phyloP scores from a whole-genome alignment of 2,888 invertebrate genomes.

The Leucozona laternaria region DNA sequence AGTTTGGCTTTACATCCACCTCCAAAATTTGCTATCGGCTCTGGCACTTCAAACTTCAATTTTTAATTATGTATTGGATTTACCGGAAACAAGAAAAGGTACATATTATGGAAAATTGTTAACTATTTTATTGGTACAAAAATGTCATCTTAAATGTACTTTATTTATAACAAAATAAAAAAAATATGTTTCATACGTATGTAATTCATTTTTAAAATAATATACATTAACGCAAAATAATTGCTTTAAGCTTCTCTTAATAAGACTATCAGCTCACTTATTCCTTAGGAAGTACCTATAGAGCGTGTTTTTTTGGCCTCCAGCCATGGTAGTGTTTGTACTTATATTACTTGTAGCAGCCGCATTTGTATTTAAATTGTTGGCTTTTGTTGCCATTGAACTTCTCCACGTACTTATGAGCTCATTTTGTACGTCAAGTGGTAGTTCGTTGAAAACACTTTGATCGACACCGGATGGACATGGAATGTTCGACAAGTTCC shows the following conservation, averaged over 20 bases:
- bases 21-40: too few relatives aligned
- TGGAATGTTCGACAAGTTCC: constrained; percentile 82
- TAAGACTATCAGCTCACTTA: constrained; percentile 84
- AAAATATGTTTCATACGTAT: constrained; percentile 41
- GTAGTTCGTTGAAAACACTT: constrained; percentile 89
- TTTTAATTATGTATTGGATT: neutral
- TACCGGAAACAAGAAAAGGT: neutral
- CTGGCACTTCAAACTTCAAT: too few relatives aligned
- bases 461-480: constrained; percentile 89
- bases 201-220: constrained; percentile 44
- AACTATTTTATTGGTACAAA: constrained; percentile 69
- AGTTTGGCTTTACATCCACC: too few relatives aligned
- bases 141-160: constrained; percentile 53
- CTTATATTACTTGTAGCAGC: constrained; percentile 43
- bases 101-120: constrained; percentile 15
- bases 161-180: constrained; percentile 49
- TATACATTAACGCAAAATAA: constrained; percentile 6
- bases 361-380: constrained; percentile 37
- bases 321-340: constrained; percentile 73
- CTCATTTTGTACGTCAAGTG: constrained; percentile 89
- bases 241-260: constrained; percentile 16
- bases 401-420: constrained; percentile 87
- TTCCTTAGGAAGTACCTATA: constrained; percentile 89
- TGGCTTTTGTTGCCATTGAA: constrained; percentile 81
- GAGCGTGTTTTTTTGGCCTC: constrained; percentile 85